Percentiles rank a stretch among this genome's conserved stretches.
These are phyloP conservation scores for Nannoperca obscura DNA, from an alignment of 2,797 vertebrate species.

Conservation along the genomic window DNA sequence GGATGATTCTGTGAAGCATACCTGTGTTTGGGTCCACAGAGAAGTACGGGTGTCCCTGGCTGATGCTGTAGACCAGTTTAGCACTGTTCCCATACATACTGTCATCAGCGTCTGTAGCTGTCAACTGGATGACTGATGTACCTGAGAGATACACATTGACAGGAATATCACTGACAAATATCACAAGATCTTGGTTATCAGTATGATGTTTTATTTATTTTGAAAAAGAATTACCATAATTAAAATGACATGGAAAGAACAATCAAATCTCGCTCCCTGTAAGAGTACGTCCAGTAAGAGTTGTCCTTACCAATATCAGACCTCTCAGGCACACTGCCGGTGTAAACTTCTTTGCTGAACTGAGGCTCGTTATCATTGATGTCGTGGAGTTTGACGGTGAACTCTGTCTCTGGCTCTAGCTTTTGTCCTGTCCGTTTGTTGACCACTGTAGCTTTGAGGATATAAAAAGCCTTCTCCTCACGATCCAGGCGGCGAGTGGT, in stretches of 20 bases:
- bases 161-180: neutral
- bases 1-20: conserved; percentile 49
- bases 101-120: conserved; percentile 95
- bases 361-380: conserved; percentile 97
- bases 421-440: conserved; percentile 89
- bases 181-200: neutral
- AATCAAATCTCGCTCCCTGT: neutral
- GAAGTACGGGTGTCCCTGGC: conserved; percentile 96
- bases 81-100: conserved; percentile 94
- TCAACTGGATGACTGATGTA: conserved; percentile 95
- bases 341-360: conserved; percentile 92
- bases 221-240: neutral
- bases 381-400: conserved; percentile 96
- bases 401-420: conserved; percentile 95
- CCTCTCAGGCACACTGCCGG: conserved; percentile 92
- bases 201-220: neutral
- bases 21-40: conserved; percentile 96
- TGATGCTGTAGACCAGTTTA: conserved; percentile 94
- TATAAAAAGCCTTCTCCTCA: conserved; percentile 93
- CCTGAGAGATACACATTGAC: conserved; percentile 79
- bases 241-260: neutral
- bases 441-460: conserved; percentile 90
- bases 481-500: conserved; percentile 94
- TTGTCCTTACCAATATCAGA: conserved; percentile 90
- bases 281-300: neutral